A percentile compares a stretch with the other conserved stretches of the same genome.
These are phyloP conservation scores for Opisthograptis luteolata DNA, from an alignment of 2,888 invertebrate species.

Conservation along the genomic window DNA sequence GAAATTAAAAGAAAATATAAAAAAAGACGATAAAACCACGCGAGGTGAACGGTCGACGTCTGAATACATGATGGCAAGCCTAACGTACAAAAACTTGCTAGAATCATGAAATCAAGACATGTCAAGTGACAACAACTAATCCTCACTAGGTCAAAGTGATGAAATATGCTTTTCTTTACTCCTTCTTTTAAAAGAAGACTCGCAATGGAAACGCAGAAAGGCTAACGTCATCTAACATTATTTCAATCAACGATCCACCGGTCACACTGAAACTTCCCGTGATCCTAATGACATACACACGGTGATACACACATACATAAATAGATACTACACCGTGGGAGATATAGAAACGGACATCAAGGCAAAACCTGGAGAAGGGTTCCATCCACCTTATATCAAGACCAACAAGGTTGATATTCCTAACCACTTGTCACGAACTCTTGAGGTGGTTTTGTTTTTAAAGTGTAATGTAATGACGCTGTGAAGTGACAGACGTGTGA, in stretches of 20 bases:
- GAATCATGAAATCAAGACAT: no score
- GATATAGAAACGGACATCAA: constrained; percentile 44
- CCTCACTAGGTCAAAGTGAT: no score
- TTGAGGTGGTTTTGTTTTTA: constrained; percentile 62
- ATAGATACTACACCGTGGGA: constrained; percentile 65
- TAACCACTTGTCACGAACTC: constrained; percentile 32
- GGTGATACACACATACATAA: constrained; percentile 49
- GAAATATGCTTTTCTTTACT: no score
- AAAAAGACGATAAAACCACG: constrained; percentile 45
- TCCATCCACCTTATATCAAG: constrained; percentile 36
- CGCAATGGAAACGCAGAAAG: not conserved
- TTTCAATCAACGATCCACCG: constrained; percentile 5
- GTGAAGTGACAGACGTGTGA: constrained; percentile 76
- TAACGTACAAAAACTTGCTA: not conserved
- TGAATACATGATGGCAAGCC: constrained; percentile 1
- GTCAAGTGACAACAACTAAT: no score
- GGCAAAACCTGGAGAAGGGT: constrained; percentile 11
- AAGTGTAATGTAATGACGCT: constrained; percentile 52
- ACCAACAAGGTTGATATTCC: constrained; percentile 40
- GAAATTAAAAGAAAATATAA: constrained; percentile 62
- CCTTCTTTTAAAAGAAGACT: no score
- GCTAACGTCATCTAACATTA: not conserved
- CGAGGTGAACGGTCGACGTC: constrained; percentile 61
- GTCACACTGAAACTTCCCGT: constrained; percentile 5
- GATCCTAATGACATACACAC: constrained; percentile 23